A percentile compares a stretch with the other conserved stretches of the same genome.
Conservation (phyloP, 2,113 vertebrate genomes). For the Istiophorus platypterus region DNA sequence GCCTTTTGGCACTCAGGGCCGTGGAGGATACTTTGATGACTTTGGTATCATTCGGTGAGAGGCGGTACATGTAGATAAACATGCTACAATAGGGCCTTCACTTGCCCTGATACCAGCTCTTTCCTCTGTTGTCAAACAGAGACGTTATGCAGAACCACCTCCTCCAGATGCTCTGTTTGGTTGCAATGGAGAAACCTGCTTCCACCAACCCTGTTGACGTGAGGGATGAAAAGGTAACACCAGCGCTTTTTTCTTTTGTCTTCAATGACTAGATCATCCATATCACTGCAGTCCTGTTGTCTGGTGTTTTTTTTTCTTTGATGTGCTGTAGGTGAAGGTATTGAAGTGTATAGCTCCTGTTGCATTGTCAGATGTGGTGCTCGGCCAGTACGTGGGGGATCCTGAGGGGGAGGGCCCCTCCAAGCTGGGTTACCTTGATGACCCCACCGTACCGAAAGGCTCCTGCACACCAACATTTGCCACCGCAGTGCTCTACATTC, state of each 20-base stretch:
- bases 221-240: constrained; percentile 90
- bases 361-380: constrained; percentile 82
- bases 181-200: constrained; percentile 94
- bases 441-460: constrained; percentile 87
- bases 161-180: constrained; percentile 92
- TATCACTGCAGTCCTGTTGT: not conserved
- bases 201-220: constrained; percentile 91
- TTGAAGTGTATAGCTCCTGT: constrained; percentile 88
- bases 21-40: constrained; percentile 94
- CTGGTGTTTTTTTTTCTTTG: constrained; percentile 19
- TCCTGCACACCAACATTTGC: constrained; percentile 92
- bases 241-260: not conserved
- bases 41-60: constrained; percentile 93
- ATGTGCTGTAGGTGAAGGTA: constrained; percentile 89
- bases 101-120: not conserved
- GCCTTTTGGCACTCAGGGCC: constrained; percentile 92
- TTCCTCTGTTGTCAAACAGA: constrained; percentile 66
- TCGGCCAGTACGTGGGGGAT: constrained; percentile 92
- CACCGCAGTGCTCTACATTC: constrained; percentile 88
- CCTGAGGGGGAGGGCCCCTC: constrained; percentile 85
- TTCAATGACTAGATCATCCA: not conserved
- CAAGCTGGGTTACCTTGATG: constrained; percentile 89
- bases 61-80: not conserved
- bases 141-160: constrained; percentile 97
- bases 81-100: not conserved